Evolutionary conservation across 2,113 vertebrate genomes (phyloP), one percentile per base, ranked within the genome.

Genomic region (Aegithalos caudatus): DNA sequence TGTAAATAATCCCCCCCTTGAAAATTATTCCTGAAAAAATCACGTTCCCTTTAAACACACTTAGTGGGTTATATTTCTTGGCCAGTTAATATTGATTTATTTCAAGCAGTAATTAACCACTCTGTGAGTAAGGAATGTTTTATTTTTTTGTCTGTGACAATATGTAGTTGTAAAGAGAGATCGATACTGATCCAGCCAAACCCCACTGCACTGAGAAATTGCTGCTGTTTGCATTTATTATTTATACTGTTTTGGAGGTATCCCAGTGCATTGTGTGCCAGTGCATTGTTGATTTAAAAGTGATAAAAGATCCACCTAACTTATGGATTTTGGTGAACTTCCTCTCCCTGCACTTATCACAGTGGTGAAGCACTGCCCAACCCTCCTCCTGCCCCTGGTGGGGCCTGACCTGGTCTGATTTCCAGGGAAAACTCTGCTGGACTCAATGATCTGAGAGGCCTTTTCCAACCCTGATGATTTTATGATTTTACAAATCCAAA

Each of bases 81-180:
- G 54, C 51, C 69, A 45, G 88, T 69, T 88, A 48, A 58, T 57
- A 94, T 78, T 5, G 61, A 97, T 95, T 92, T 67, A 64, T 92
- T 95, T 86, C 51, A 77, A 83, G 67, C 79, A 67, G 67, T 94
- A 96, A 95, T 95, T 95, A 97, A 95, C 64, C 60, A 62, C 60
- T 47, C 62, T 1, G 6, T 37, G 81, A 91, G 42, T 54, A 88
- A 92, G 56, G 67, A 83, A 93, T 86, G 29, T 27, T 71, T 86
- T 88, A 17, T 58, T 81, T 90, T 91, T 92, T 79, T 53, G 47
- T 67, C 88, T 93, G 58, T 91, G 74, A 85, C 73, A 62, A 65
- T 81, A 58, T 27, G 74, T 38, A 80, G 81, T 35, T 94, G 38
- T 70, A 61, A 66, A 86, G 51, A 60, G 35, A 40, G 86, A 94